Evolutionary conservation across 2,113 vertebrate species (phyloP).

Genomic region (Corvus cornix): DNA sequence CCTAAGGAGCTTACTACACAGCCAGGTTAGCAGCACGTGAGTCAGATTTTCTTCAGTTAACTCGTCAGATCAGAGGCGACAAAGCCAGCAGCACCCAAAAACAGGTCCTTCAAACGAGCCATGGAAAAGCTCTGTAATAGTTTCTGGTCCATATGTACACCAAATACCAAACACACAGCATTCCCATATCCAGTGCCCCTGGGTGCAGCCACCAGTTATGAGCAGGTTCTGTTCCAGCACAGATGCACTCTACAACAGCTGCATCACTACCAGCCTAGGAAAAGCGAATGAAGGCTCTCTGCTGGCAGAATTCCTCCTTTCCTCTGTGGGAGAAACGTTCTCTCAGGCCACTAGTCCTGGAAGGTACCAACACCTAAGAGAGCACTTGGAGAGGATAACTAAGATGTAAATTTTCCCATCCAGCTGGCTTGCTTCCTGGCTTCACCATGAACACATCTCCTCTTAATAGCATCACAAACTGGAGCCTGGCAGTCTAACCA

Average conservation of each 20-base stretch:
- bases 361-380: not conserved
- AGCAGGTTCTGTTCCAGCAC: not conserved
- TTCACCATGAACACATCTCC: not conserved
- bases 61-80: not conserved
- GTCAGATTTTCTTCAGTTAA: not conserved
- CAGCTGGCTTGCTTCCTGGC: not conserved
- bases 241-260: not conserved
- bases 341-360: not conserved
- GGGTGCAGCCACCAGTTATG: not conserved
- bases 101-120: not conserved
- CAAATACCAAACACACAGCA: not conserved
- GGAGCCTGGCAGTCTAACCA: not conserved
- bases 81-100: not conserved
- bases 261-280: not conserved
- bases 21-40: not conserved
- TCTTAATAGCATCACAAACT: not conserved
- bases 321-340: fast-evolving
- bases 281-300: not conserved
- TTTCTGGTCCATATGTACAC: not conserved
- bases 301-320: not conserved
- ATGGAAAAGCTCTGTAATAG: not conserved
- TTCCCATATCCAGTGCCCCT: not conserved
- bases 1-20: not conserved
- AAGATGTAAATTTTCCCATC: not conserved
- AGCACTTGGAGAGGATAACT: not conserved